Evolutionary conservation across 2,888 invertebrate genomes (phyloP).

Genomic region (Dryobotodes eremita): DNA sequence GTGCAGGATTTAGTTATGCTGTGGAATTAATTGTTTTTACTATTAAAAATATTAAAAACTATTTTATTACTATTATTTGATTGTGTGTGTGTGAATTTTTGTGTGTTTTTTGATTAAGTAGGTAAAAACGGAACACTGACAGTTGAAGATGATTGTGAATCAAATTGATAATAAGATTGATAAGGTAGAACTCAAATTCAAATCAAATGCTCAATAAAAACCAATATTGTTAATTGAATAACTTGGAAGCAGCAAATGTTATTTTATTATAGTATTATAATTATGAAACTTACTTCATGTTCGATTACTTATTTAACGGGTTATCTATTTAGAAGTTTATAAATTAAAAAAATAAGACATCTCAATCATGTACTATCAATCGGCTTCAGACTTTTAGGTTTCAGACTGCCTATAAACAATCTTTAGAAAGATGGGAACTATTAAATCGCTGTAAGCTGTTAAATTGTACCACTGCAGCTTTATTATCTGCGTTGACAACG

Average conservation of each 20-base stretch:
- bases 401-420: background rate
- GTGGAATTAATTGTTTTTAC: slow-evolving; percentile 23
- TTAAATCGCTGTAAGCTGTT: background rate
- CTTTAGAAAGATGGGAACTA: background rate
- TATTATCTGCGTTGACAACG: slow-evolving; percentile 11
- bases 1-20: slow-evolving; percentile 41
- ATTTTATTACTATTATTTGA: too few relatives aligned
- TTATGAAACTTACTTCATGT: too few relatives aligned
- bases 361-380: background rate
- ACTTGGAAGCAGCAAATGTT: background rate
- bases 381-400: background rate
- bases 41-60: too few relatives aligned
- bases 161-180: background rate
- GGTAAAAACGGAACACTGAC: background rate
- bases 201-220: background rate
- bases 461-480: background rate
- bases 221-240: background rate
- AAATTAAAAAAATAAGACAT: background rate
- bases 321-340: background rate
- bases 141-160: background rate
- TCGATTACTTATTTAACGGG: background rate
- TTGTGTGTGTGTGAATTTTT: too few relatives aligned
- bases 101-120: too few relatives aligned
- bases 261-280: too few relatives aligned
- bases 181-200: background rate